These are phyloP conservation scores for Plutomurus gul DNA, from an alignment of 1,140 invertebrate species.

Conservation along the genomic window DNA sequence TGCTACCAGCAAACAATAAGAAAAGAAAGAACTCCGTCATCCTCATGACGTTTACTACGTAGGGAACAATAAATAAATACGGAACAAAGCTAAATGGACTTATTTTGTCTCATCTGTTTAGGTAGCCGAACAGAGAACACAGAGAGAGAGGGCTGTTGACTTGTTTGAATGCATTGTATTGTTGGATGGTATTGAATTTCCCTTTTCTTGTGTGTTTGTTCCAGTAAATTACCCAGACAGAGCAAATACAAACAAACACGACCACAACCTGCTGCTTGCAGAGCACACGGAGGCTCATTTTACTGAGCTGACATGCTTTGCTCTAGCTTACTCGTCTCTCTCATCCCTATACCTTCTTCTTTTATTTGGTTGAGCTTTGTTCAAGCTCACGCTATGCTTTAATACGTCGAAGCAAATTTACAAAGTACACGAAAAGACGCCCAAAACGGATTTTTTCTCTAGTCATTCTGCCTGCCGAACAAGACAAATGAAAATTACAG, in stretches of 20 bases:
- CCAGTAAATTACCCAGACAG: slow-evolving; percentile 6
- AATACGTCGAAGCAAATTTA: slow-evolving; percentile 24
- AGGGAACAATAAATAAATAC: too few relatives aligned
- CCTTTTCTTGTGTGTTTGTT: slow-evolving; percentile 23
- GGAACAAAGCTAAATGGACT: too few relatives aligned
- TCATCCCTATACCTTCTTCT: background rate
- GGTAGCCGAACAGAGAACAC: too few relatives aligned
- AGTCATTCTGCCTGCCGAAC: slow-evolving; percentile 13
- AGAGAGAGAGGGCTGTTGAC: too few relatives aligned
- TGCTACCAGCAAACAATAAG: too few relatives aligned
- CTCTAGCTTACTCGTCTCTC: background rate
- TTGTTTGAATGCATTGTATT: background rate
- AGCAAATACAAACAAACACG: slow-evolving; percentile 27
- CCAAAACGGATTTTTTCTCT: slow-evolving; percentile 21
- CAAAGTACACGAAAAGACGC: slow-evolving; percentile 28
- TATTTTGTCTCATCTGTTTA: too few relatives aligned
- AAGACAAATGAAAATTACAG: slow-evolving; percentile 6
- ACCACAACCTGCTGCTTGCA: slow-evolving; percentile 9
- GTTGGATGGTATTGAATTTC: background rate
- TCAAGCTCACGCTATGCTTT: slow-evolving; percentile 18
- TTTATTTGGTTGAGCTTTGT: background rate
- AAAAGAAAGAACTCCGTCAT: too few relatives aligned
- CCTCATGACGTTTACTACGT: too few relatives aligned
- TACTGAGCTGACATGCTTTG: background rate
- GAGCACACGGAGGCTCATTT: background rate